Evolutionary conservation across 2,797 vertebrate genomes (phyloP).

Genomic region (Parauchenoglanis ngamensis): DNA sequence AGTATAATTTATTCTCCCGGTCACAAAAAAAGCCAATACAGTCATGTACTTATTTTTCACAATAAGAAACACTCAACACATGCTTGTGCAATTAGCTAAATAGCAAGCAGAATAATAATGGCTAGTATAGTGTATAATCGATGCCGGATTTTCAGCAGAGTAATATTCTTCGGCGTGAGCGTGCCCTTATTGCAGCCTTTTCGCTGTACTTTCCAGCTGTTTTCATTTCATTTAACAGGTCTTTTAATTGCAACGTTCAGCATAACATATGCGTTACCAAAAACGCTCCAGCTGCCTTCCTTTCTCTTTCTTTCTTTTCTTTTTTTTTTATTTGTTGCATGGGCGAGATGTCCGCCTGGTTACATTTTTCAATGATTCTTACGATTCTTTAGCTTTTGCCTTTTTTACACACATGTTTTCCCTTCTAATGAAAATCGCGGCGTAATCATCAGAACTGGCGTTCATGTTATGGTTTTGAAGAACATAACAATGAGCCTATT

Average conservation of each 20-base stretch:
- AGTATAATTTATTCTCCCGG: not conserved
- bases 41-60: not conserved
- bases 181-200: constrained; percentile 5
- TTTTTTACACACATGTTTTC: not conserved
- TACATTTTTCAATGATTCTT: not conserved
- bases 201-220: constrained; percentile 36
- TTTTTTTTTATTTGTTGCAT: not conserved
- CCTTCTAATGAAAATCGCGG: not conserved
- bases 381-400: not conserved
- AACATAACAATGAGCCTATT: not conserved
- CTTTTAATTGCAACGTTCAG: constrained; percentile 29
- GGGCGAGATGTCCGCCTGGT: no score
- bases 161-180: not conserved
- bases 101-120: constrained; percentile 6
- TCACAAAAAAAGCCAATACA: not conserved
- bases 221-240: constrained; percentile 8
- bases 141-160: not conserved
- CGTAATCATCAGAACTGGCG: constrained; percentile 7
- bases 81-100: constrained; percentile 9
- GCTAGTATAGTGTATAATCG: not conserved
- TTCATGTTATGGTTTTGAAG: constrained; percentile 9
- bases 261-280: constrained; percentile 11
- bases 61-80: not conserved
- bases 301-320: not conserved
- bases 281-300: not conserved